phyloP scores from a whole-genome alignment of 2,888 invertebrate genomes.

The Trichacis sp. region DNA sequence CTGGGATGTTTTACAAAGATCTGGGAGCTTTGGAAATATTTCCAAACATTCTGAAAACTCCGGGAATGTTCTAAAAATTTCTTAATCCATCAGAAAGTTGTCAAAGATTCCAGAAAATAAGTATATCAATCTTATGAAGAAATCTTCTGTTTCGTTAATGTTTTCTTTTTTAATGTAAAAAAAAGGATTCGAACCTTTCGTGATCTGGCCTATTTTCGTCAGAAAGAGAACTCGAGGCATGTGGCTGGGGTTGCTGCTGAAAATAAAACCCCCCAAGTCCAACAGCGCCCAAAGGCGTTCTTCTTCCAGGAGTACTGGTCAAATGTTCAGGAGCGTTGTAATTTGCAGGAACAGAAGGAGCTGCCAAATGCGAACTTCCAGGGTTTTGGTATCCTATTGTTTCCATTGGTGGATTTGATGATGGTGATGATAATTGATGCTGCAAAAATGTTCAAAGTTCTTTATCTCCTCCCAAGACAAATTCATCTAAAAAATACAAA shows the following conservation, averaged over 20 bases:
- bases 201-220: conserved; percentile 85
- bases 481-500: too few species aligned
- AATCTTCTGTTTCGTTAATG: too few species aligned
- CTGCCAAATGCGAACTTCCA: conserved; percentile 57
- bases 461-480: too few species aligned
- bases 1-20: too few species aligned
- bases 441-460: too few species aligned
- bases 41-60: too few species aligned
- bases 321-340: conserved; percentile 70
- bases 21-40: too few species aligned
- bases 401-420: conserved; percentile 55
- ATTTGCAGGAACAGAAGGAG: conserved; percentile 67
- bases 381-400: conserved; percentile 55
- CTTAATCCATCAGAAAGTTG: too few species aligned
- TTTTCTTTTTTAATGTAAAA: too few species aligned
- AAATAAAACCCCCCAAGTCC: conserved; percentile 91
- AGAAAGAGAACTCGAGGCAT: conserved; percentile 70
- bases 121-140: too few species aligned
- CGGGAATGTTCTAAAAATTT: too few species aligned
- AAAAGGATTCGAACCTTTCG: conserved; percentile 53
- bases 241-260: conserved; percentile 74
- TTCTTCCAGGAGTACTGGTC: conserved; percentile 72
- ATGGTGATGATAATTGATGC: conserved; percentile 60
- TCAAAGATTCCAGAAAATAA: too few species aligned
- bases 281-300: conserved; percentile 87